Evolutionary conservation across 2,888 invertebrate genomes (phyloP), one percentile per base, ranked within the genome.

Genomic region (Cordilura impudica): DNA sequence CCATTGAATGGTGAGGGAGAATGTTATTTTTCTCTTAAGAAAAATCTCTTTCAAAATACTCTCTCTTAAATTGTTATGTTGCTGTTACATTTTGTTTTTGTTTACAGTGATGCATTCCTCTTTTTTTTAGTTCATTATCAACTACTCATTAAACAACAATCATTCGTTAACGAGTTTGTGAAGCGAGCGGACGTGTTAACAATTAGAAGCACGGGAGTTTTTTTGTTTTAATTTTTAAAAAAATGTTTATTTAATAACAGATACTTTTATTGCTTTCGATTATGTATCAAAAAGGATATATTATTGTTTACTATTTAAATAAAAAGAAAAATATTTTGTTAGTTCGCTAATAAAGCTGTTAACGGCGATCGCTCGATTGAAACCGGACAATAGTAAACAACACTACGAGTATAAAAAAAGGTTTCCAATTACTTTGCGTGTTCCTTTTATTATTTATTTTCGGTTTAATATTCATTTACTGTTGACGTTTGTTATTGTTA

Each of bases 91-190:
- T 75, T 45, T 39, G 31, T 60, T 67, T 51, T 51, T 31, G 60
- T 66, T 78, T 51, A 53, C 45, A 12, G 19, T 60, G 53, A 26
- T 23, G 23, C 23, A 26, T 5, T 19, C 51, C 31, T 18, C 43
- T 66, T 58, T 23, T 54, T 16, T 8, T 23, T 35, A 18, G 10
- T n/a, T 49, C 18, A 7, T 19, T 67, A 10, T 10, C 49, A 35
- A 1, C 10, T 16, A 2, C 47, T 47, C 18, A 45, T 12, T 21
- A 47, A 58, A 47, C 19, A 71, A 75, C 66, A 75, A 75, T 51
- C 61, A 79, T 79, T 79, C 75, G 79, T 56, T 61, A 75, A 75
- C 66, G 56, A 71, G 54, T 66, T 71, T 56, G 63, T 56, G 8
- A 56, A 67, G 43, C 29, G 43, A 51, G 16, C 4, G 71, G 66